Conservation (phyloP, 2,888 invertebrate species). For the Odontocolon sp. region DNA sequence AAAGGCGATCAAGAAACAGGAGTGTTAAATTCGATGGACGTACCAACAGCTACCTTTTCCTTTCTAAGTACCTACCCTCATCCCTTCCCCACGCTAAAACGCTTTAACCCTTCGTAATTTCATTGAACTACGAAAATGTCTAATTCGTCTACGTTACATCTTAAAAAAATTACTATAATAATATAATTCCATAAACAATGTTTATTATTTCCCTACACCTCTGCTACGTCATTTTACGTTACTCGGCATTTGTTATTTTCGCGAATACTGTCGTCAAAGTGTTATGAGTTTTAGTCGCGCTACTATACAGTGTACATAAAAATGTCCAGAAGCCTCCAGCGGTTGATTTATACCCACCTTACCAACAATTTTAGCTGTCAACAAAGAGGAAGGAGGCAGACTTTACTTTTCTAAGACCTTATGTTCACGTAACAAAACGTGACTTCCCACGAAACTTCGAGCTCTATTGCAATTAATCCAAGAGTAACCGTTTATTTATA, state of each 20-base stretch:
- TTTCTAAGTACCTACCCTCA: no score
- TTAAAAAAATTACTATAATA: no score
- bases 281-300: constrained; percentile 13
- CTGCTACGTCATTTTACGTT: no score
- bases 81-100: no score
- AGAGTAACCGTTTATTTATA: constrained; percentile 58
- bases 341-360: constrained; percentile 43
- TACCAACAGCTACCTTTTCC: no score
- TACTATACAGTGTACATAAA: background rate
- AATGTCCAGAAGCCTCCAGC: constrained; percentile 17
- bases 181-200: no score
- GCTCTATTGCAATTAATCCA: constrained; percentile 37
- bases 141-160: no score
- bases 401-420: constrained; percentile 26
- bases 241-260: no score
- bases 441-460: constrained; percentile 39
- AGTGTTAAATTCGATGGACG: background rate
- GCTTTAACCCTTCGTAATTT: no score
- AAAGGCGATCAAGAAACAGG: background rate
- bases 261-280: constrained; percentile 2
- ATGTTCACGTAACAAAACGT: constrained; percentile 43
- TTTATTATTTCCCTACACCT: no score
- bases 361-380: no score
- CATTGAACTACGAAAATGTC: no score
- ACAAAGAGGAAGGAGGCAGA: background rate